These are phyloP conservation scores for Drosophila pruinosa DNA, from an alignment of 1,140 invertebrate species.

Conservation along the genomic window DNA sequence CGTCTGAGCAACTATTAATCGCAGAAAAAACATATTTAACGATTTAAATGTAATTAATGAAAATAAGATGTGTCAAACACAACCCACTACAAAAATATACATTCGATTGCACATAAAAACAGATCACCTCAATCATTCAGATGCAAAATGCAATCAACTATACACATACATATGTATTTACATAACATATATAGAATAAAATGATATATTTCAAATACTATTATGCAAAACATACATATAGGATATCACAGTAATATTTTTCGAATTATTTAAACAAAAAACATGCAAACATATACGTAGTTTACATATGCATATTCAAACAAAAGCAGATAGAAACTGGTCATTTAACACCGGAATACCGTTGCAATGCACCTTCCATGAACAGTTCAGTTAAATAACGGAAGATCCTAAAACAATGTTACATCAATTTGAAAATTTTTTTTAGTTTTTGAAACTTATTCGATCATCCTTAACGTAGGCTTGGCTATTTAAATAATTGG, in stretches of 20 bases:
- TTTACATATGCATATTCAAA: neutral
- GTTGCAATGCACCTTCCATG: slow-evolving; percentile 13
- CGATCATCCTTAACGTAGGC: neutral
- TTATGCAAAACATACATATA: slow-evolving; percentile 7
- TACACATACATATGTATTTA: slow-evolving; percentile 35
- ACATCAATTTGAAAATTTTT: neutral
- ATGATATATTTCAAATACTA: neutral
- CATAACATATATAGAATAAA: slow-evolving; percentile 27
- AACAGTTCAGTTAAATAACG: neutral
- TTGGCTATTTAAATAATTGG: neutral
- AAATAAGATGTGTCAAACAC: slow-evolving; percentile 62
- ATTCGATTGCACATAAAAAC: slow-evolving; percentile 5
- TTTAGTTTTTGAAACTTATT: neutral
- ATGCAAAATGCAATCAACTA: slow-evolving; percentile 60
- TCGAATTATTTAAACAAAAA: slow-evolving; percentile 35
- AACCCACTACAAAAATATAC: slow-evolving; percentile 10
- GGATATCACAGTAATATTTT: slow-evolving; percentile 32
- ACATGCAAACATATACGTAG: slow-evolving; percentile 3
- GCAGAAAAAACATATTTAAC: slow-evolving; percentile 22
- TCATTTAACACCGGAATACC: neutral
- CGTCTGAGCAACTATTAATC: slow-evolving; percentile 47
- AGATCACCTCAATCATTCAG: slow-evolving; percentile 8
- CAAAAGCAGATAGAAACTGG: neutral
- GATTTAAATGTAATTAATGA: slow-evolving; percentile 47
- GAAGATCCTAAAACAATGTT: neutral